phyloP scores from a whole-genome alignment of 2,888 invertebrate species.

The Limnephilus lunatus region DNA sequence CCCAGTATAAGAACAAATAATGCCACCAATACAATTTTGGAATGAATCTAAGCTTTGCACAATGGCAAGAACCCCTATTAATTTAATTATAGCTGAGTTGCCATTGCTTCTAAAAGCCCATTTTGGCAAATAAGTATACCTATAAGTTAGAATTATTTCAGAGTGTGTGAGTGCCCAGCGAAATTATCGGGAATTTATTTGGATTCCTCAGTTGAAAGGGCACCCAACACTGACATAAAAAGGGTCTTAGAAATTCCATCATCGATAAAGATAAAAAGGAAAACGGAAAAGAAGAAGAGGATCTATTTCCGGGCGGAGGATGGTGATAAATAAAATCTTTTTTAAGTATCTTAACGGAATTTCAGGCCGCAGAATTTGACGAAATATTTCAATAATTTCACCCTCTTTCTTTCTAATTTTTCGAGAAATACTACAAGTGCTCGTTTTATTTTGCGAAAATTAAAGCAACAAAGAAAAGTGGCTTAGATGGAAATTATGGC shows the following conservation, averaged over 20 bases:
- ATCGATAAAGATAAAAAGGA: conserved; percentile 26
- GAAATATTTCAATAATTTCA: neutral
- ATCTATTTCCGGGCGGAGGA: neutral
- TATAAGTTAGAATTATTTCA: neutral
- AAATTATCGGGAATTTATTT: neutral
- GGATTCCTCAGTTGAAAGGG: conserved; percentile 4
- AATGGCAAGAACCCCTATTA: neutral
- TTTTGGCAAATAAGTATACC: neutral
- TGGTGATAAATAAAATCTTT: neutral
- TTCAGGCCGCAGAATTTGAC: neutral
- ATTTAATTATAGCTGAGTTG: neutral
- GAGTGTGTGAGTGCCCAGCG: conserved; percentile 2
- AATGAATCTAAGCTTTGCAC: neutral
- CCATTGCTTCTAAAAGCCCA: neutral
- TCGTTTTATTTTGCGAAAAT: neutral
- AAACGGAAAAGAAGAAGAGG: neutral
- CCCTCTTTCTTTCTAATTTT: neutral
- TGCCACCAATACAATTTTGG: neutral
- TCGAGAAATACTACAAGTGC: neutral
- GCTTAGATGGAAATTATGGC: neutral
- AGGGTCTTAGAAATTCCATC: neutral
- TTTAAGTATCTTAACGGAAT: neutral
- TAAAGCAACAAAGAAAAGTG: neutral
- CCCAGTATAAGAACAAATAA: neutral
- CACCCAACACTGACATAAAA: conserved; percentile 1